Evolutionary conservation across 2,113 vertebrate genomes (phyloP).

Genomic region (Ailuropoda melanoleuca): DNA sequence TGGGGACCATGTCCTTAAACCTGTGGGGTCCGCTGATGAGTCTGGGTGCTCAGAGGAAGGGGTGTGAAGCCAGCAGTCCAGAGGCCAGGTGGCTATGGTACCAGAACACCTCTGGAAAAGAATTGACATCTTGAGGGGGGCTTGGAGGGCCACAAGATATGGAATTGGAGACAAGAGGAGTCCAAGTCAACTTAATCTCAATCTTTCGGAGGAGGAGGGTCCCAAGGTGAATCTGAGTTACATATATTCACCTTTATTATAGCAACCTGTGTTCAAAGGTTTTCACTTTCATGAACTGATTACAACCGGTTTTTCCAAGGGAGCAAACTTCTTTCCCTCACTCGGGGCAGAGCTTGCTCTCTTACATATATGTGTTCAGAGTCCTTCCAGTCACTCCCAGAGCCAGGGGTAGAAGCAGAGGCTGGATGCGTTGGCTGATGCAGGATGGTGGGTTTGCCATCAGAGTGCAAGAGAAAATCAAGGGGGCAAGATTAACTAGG

Average conservation of each 20-base stretch:
- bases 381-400: neutral
- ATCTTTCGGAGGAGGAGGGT: neutral
- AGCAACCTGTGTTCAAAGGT: neutral
- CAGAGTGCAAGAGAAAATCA: neutral
- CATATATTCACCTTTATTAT: neutral
- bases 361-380: neutral
- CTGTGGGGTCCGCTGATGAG: neutral
- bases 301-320: neutral
- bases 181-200: neutral
- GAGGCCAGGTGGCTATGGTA: neutral
- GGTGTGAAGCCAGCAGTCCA: neutral
- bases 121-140: neutral
- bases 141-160: neutral
- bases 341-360: neutral
- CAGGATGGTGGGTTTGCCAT: neutral
- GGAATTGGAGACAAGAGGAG: neutral
- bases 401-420: neutral
- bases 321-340: neutral
- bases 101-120: neutral
- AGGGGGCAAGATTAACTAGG: neutral
- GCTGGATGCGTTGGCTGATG: neutral
- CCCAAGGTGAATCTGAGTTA: neutral
- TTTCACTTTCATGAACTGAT: neutral
- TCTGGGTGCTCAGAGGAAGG: neutral
- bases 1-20: neutral